Base-by-base conservation (phyloP, 2,888 invertebrate species). In the Hipparchia sbordonii region DNA sequence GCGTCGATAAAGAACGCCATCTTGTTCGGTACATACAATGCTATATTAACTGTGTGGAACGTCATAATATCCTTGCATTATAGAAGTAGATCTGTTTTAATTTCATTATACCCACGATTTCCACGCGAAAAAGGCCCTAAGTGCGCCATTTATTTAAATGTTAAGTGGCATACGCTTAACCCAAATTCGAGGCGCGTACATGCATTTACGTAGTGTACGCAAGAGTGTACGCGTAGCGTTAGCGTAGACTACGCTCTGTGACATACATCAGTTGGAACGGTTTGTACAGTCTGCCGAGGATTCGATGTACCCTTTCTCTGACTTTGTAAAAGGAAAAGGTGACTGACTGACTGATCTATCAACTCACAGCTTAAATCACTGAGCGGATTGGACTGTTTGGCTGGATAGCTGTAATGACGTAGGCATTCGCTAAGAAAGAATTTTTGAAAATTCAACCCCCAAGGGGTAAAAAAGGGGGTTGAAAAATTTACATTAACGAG, bases 101-200 rank as follows among this genome's bases (percentile, higher is more conserved):
- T 68, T 68, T 33, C 68, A 60, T 68, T 51, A 60, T 68, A 60
- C 12, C 9, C 51, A 51, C 39, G 51, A 57, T 59, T 39, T 51
- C 12, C 9, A 65, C 65, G 52, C 52, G 13, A 46, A 66, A 71
- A 71, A 51, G 59, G 66, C 65, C 60, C 62, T 69, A 65, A 69
- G 65, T 54, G 57, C 12, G 33, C 57, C 61, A 54, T 66, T 62
- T 67, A 62, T 73, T 67, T 73, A 59, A 62, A 67, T 39, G 67
- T 23, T 6, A 59, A 65, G 54, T 46, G 13, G 72, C 68, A 51
- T 68, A 72, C 56, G 56, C 45, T 72, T 68, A 72, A 68, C 68
- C 72, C 62, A 66, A 72, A 74, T 71, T 75, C 75, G 48, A 65
- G 60, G 62, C 73, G 63, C 70, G 71, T 73, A 71, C 68, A 48